Conservation (phyloP, 2,797 vertebrate species). For the Tenualosa thibaudeaui region DNA sequence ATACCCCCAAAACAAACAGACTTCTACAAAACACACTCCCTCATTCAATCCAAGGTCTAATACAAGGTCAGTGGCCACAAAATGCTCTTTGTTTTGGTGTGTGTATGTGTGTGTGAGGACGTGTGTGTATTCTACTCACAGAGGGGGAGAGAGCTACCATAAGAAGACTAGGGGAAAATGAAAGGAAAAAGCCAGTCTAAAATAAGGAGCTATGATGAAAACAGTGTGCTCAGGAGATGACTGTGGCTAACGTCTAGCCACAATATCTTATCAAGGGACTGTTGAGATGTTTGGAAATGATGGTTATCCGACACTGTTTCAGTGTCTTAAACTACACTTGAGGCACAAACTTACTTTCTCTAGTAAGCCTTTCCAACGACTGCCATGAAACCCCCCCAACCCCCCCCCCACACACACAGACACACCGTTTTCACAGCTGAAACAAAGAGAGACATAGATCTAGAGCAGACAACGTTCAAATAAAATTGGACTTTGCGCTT, state of each 20-base stretch:
- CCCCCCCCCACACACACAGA: not conserved
- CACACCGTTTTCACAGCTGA: not conserved
- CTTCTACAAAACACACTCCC: not conserved
- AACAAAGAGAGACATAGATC: not conserved
- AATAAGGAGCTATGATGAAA: not conserved
- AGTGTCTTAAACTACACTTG: not conserved
- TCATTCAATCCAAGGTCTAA: conserved; percentile 2
- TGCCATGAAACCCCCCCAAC: not conserved
- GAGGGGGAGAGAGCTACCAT: not conserved
- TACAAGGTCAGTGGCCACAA: conserved; percentile 22
- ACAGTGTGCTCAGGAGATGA: too few relatives aligned
- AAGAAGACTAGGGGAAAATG: not conserved
- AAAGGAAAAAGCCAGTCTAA: not conserved
- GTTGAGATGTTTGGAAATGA: too few relatives aligned
- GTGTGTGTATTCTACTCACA: not conserved
- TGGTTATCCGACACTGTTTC: not conserved
- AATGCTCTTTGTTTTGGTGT: conserved; percentile 33
- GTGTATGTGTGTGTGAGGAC: not conserved
- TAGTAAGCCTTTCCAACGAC: not conserved
- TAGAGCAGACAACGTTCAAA: not conserved
- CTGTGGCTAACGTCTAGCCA: too few relatives aligned
- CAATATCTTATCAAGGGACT: too few relatives aligned
- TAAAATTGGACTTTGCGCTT: not conserved
- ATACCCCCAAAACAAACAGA: conserved; percentile 2
- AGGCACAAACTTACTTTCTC: not conserved